Conservation (phyloP, 2,797 vertebrate genomes). For the Falco rusticolus region DNA sequence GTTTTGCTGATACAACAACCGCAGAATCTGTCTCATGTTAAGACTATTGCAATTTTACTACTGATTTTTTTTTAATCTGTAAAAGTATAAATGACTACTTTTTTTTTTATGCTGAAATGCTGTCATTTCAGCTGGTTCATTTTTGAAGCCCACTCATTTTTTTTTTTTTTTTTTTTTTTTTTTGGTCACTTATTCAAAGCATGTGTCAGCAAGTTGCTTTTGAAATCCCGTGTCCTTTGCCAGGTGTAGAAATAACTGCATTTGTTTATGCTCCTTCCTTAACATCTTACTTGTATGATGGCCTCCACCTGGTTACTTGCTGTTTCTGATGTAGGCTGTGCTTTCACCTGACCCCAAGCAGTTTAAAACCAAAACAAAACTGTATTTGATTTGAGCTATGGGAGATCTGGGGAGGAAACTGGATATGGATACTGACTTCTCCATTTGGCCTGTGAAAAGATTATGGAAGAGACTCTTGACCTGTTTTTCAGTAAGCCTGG, state of each 20-base stretch:
- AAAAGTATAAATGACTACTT: background rate
- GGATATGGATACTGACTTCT: background rate
- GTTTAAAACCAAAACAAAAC: background rate
- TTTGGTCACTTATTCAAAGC: background rate
- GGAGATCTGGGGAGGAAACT: background rate
- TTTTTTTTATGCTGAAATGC: background rate
- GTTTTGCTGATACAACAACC: background rate
- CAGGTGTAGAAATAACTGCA: background rate
- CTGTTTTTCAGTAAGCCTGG: background rate
- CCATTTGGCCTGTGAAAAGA: background rate
- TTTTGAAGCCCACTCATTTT: slow-evolving; percentile 1
- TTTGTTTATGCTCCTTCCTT: background rate
- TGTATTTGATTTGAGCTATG: background rate
- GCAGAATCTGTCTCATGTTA: background rate
- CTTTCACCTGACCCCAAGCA: background rate
- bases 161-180: slow-evolving; percentile 22
- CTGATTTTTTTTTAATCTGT: background rate
- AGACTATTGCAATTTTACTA: background rate
- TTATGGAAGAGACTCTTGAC: background rate
- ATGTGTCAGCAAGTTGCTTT: background rate
- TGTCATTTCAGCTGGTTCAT: background rate
- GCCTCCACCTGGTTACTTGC: background rate
- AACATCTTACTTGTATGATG: background rate
- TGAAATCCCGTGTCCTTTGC: background rate
- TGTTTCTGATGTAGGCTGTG: background rate